Evolutionary conservation across 2,888 invertebrate genomes (phyloP).

Genomic region (Unio pictorum): DNA sequence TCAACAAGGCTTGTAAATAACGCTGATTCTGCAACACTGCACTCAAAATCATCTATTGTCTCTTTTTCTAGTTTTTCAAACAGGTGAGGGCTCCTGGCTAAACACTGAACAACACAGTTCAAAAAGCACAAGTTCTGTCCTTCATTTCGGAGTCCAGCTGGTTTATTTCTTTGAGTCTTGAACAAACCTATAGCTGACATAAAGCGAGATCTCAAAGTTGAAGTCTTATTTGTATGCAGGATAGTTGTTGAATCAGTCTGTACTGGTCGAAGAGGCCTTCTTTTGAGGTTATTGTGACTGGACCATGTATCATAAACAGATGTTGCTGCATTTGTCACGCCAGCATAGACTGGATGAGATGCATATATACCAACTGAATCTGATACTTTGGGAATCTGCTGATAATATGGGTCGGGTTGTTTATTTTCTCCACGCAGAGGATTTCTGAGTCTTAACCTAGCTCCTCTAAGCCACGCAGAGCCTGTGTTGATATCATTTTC

Average conservation of each 20-base stretch:
- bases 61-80: constrained; percentile 43
- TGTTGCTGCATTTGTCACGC: constrained; percentile 1
- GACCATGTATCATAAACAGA: constrained; percentile 17
- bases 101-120: constrained; percentile 67
- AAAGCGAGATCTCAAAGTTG: constrained; percentile 48
- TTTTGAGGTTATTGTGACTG: constrained; percentile 22
- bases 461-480: too few relatives aligned
- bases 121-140: constrained; percentile 68
- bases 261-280: constrained; percentile 29
- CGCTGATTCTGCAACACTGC: constrained; percentile 50
- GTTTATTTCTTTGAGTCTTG: constrained; percentile 23
- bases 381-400: too few relatives aligned
- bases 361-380: background rate
- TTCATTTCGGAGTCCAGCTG: constrained; percentile 62
- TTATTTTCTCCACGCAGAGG: too few relatives aligned
- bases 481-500: too few relatives aligned
- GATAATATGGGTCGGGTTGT: too few relatives aligned
- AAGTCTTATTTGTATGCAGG: constrained; percentile 6
- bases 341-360: constrained; percentile 4
- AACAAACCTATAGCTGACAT: constrained; percentile 55
- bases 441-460: too few relatives aligned
- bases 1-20: constrained; percentile 49
- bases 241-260: constrained; percentile 3
- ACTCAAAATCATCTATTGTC: constrained; percentile 46
- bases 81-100: constrained; percentile 61